Evolutionary conservation across 1,140 invertebrate genomes (phyloP), one percentile per base, ranked within the genome.

Genomic region (Zaprionus lachaisei): DNA sequence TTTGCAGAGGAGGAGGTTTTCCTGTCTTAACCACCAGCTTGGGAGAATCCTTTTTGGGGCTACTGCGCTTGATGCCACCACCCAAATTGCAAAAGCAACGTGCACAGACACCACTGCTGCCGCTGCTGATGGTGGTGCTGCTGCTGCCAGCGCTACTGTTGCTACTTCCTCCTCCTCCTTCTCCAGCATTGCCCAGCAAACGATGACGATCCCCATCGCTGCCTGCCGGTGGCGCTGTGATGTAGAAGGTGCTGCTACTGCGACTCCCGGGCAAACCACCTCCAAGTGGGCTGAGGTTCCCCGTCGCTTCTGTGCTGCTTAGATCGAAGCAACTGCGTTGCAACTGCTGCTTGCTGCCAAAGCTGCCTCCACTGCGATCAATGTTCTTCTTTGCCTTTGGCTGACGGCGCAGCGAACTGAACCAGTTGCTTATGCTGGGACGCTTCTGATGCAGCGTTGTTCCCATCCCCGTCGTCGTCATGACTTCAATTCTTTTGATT

Each of bases 391-490:
- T 93, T 65, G 90, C 93, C 79, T 95, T 95, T 56, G 94, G 94
- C 73, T 94, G 94, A 37, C 96, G 94, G 57, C 96, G 95, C 80
- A 97, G 87, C 62, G 96, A 96, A 62, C 95, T 96, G 92, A 96
- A 96, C 96, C 96, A 97, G 83, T 95, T 95, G 66, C 95, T 94
- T 47, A 96, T 95, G 80, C 94, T 95, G 91, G 92, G 94, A 82
- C 93, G 94, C 84, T 93, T 94, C 93, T 95, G 90, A 3, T 92
- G 92, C 34, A 86, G 62, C 28, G 84, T 68, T n/a, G 83, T 74
- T 22, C 22, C 20, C 75, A 84, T 87, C 38, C 57, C 90, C 77
- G 20, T 55, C 24, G 28, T 73, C 37, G 11, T 66, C 41, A 63
- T 51, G 54, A 67, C 22, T 28, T n/a, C 49, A 24, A 34, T 12